Evolutionary conservation across 2,888 invertebrate genomes (phyloP), one percentile per base, ranked within the genome.

Genomic region (Lordiphosa fenestrarum): DNA sequence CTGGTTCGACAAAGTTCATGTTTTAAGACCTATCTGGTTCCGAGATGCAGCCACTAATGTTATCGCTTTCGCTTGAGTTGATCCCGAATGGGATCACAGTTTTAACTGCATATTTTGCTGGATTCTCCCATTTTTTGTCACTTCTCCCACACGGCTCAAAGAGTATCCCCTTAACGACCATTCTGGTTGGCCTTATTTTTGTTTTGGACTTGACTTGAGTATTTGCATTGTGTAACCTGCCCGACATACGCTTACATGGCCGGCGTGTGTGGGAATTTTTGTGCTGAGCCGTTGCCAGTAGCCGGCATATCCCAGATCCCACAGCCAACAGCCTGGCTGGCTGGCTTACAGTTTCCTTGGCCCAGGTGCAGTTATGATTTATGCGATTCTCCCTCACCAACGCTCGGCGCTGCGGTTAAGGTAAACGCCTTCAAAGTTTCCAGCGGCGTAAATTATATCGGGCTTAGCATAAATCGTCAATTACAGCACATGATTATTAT

Each of bases 321-420:
- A 30, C 30, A 30, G 30, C 7, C 30, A n/a, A n/a, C n/a, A n/a
- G n/a, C n/a, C n/a, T n/a, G n/a, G n/a, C n/a, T 9, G 30, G 30
- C 13, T 10, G 41, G 48, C 47, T 10, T 51, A 42, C 49, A 47
- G 46, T 39, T n/a, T 48, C 53, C 42, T 30, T 19, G 37, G 40
- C 42, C 80, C 80, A 81, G 85, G 85, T 81, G 80, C 84, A 85
- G 85, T 81, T 83, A 80, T 85, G 80, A 81, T 81, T 81, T 81
- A 81, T 85, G 66, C 60, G 55, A 42, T 50, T 58, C 52, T 50
- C 33, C 50, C 44, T 54, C 44, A 54, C 57, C 35, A 42, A 21
- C 36, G 38, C 21, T 15, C 47, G 23, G 9, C 4, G 13, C 10
- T 47, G 59, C 42, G 37, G 39, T 81, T 71, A 64, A 67, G 53